These are phyloP conservation scores for Colinus virginianus DNA, from an alignment of 2,113 vertebrate species.

Conservation along the genomic window DNA sequence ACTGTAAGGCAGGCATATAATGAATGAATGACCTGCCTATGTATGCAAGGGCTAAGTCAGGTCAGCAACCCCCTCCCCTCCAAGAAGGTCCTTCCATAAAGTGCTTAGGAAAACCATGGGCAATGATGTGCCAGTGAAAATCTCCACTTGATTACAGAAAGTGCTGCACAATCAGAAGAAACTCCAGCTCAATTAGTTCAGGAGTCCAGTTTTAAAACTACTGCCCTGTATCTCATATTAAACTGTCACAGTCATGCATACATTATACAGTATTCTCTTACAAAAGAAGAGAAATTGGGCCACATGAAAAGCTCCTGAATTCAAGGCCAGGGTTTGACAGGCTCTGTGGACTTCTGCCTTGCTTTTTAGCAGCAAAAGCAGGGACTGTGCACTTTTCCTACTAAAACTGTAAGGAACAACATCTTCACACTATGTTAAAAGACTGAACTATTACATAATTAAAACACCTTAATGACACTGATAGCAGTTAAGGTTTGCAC, in stretches of 20 bases:
- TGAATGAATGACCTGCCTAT: background rate
- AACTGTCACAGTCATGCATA: background rate
- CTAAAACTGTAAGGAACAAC: constrained; percentile 24
- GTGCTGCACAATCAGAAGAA: background rate
- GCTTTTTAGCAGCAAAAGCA: constrained; percentile 15
- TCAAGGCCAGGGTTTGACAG: background rate
- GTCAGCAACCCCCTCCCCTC: background rate
- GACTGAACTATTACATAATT: constrained; percentile 1
- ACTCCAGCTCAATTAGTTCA: background rate
- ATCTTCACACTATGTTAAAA: constrained; percentile 26
- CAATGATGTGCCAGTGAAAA: background rate
- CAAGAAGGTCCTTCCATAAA: background rate
- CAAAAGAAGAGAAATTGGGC: background rate
- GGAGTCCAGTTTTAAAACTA: background rate
- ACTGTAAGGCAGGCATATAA: background rate
- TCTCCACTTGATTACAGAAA: background rate
- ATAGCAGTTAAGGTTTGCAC: constrained; percentile 16
- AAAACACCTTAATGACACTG: background rate
- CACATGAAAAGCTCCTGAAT: background rate
- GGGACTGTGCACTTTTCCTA: background rate
- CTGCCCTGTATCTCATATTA: background rate
- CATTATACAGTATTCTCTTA: background rate
- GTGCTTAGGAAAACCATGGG: background rate
- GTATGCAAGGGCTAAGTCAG: background rate
- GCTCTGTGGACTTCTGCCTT: background rate